A percentile compares a stretch with the other conserved stretches of the same genome.
These are phyloP conservation scores for Nasonia longicornis DNA, from an alignment of 1,140 invertebrate genomes.

Conservation along the genomic window DNA sequence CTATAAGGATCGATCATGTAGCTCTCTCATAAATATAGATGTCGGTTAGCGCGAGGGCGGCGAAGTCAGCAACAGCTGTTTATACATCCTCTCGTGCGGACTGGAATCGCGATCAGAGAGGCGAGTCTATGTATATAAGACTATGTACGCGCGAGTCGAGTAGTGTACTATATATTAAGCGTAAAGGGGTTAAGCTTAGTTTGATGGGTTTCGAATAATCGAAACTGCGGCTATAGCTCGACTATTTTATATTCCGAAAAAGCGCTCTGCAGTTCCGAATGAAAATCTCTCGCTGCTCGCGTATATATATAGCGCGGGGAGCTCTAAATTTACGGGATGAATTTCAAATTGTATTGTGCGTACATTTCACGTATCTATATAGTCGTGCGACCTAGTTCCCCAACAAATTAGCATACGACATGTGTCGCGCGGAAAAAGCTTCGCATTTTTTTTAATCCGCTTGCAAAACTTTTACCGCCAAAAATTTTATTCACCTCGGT, in stretches of 20 bases:
- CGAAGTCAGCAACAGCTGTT: slow-evolving; percentile 16
- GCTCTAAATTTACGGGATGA: neutral
- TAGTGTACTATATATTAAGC: no score
- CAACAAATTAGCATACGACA: neutral
- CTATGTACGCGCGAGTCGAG: no score
- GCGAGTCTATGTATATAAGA: neutral
- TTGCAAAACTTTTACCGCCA: neutral
- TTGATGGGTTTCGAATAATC: neutral
- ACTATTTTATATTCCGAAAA: neutral
- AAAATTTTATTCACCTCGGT: neutral
- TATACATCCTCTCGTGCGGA: neutral
- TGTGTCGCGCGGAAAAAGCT: neutral
- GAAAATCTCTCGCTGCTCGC: neutral
- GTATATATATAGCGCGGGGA: no score
- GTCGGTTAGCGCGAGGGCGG: neutral
- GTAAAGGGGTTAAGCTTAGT: neutral
- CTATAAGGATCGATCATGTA: slow-evolving; percentile 19
- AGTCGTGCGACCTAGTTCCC: neutral
- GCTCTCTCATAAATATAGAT: slow-evolving; percentile 30
- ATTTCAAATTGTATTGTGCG: neutral
- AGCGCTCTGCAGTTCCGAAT: neutral
- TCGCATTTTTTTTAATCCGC: neutral
- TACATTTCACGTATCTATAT: neutral
- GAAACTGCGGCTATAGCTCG: neutral
- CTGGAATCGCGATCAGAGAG: neutral